Conservation (phyloP, 2,797 vertebrate species). For the Anabacerthia variegaticeps region DNA sequence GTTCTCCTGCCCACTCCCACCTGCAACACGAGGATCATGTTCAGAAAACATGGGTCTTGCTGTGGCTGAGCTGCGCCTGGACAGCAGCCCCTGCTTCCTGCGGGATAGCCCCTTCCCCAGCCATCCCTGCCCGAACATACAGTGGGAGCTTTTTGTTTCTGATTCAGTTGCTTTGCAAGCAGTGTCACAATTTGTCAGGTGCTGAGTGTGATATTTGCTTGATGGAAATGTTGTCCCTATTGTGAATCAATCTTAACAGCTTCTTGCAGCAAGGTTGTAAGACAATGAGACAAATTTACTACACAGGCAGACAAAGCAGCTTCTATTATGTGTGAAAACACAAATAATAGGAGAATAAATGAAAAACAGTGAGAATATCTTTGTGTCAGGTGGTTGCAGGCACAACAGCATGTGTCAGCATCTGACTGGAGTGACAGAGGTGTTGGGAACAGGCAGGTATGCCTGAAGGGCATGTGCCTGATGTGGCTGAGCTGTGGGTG, state of each 20-base stretch:
- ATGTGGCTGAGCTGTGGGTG: background rate
- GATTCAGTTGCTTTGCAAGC: conserved; percentile 4
- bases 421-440: conserved; percentile 11
- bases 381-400: background rate
- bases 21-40: fast-evolving
- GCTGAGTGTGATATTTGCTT: conserved; percentile 44
- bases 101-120: background rate
- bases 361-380: conserved; percentile 52
- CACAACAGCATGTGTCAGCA: conserved; percentile 40
- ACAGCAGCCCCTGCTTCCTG: background rate
- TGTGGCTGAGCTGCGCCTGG: fast-evolving
- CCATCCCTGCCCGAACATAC: fast-evolving
- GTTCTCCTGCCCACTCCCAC: background rate
- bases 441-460: conserved; percentile 9
- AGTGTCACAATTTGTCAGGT: conserved; percentile 52
- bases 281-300: conserved; percentile 72
- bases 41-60: background rate
- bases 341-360: conserved; percentile 70
- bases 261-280: conserved; percentile 62
- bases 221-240: conserved; percentile 60
- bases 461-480: background rate
- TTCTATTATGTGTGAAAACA: conserved; percentile 64
- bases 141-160: background rate
- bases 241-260: conserved; percentile 64
- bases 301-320: conserved; percentile 59